Percentiles rank a stretch among this genome's conserved stretches.
Conservation (phyloP, 2,113 vertebrate species). For the Sterrhoptilus dennistouni region DNA sequence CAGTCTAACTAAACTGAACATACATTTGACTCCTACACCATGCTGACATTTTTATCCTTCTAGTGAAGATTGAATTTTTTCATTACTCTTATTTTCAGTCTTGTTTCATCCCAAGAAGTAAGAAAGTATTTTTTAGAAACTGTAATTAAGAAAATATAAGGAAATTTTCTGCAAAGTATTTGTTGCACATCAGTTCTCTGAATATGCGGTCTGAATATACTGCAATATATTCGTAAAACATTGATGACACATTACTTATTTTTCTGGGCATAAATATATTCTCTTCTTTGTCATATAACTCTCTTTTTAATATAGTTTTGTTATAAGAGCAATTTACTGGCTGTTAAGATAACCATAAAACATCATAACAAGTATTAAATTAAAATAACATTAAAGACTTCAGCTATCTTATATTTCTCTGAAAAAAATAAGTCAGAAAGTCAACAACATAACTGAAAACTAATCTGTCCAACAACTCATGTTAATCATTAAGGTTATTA, state of each 20-base stretch:
- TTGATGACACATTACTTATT: neutral
- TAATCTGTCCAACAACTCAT: neutral
- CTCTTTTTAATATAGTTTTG: neutral
- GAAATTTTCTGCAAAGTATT: neutral
- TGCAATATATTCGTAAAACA: neutral
- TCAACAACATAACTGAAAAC: neutral
- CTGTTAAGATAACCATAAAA: constrained; percentile 8
- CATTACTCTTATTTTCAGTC: neutral
- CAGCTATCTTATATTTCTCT: neutral
- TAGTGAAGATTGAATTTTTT: neutral
- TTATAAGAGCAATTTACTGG: neutral
- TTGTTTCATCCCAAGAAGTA: neutral
- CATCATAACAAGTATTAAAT: neutral
- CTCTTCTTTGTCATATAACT: neutral
- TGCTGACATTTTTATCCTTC: neutral
- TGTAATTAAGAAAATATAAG: neutral
- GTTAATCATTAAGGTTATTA: neutral
- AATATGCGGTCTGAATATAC: neutral
- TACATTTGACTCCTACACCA: neutral
- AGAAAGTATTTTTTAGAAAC: neutral
- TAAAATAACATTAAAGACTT: neutral
- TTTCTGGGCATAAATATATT: neutral
- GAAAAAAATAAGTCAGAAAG: neutral
- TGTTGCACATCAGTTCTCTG: neutral
- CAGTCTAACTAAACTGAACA: neutral